A percentile compares a stretch with the other conserved stretches of the same genome.
Conservation (phyloP, 2,113 vertebrate species). For the Melanostigma gelatinosum region DNA sequence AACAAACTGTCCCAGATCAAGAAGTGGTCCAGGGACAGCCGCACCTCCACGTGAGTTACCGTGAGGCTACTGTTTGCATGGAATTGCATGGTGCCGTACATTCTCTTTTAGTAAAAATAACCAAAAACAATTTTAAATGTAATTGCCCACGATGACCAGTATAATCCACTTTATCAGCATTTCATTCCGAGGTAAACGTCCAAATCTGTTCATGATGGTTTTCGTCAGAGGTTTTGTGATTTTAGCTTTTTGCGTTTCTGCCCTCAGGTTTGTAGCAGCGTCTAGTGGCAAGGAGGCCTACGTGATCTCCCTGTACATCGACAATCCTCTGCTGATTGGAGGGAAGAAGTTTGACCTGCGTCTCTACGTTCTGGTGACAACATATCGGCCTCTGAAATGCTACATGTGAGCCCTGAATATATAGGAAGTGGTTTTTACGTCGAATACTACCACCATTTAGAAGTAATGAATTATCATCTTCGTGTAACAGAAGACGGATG, state of each 20-base stretch:
- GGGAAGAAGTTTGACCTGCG: slow-evolving; percentile 98
- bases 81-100: background rate
- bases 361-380: slow-evolving; percentile 94
- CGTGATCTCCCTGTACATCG: slow-evolving; percentile 97
- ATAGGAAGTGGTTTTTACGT: background rate
- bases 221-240: background rate
- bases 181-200: background rate
- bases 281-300: slow-evolving; percentile 94
- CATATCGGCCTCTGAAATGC: slow-evolving; percentile 93
- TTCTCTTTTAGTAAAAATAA: background rate
- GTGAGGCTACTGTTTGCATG: background rate
- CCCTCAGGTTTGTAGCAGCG: slow-evolving; percentile 88
- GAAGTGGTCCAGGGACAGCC: slow-evolving; percentile 98
- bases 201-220: background rate
- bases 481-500: background rate
- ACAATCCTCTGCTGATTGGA: slow-evolving; percentile 94
- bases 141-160: background rate
- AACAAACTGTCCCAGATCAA: slow-evolving; percentile 99
- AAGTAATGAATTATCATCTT: background rate
- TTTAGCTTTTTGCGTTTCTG: background rate
- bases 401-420: slow-evolving; percentile 91
- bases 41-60: slow-evolving; percentile 90
- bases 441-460: too few species aligned
- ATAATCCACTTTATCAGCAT: background rate
- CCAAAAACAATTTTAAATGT: background rate